Base-by-base conservation (phyloP, 2,113 vertebrate species). In the Myocastor coypus region DNA sequence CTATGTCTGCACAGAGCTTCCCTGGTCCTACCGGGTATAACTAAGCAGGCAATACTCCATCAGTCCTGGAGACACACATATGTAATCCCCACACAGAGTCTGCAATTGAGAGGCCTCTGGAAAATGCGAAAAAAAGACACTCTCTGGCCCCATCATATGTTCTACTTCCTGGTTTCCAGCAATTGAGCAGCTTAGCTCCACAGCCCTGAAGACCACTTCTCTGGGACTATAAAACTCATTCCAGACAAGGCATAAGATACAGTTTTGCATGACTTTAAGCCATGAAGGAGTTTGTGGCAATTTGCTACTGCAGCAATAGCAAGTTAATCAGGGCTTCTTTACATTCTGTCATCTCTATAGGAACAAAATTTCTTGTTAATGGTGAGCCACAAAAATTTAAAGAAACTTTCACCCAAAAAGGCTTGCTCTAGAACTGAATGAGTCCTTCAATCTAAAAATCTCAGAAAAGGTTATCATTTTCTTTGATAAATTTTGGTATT, bases 51-150 rank as follows among this genome's bases (percentile, higher is more conserved):
- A 9, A 26, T 14, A 16, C 5, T 64, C 11, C 3, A 4, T n/a
- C 4, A 12, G 34, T 77, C n/a, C 46, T 26, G 16, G 40, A 96
- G 30, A 59, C n/a, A 42, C 1, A 40, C 20, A 75, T 10, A 46
- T 71, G 20, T 12, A 37, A 52, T 26, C 50, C 81, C 4, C 22
- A 40, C 57, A 55, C 11, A 34, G 75, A 46, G 57, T 37, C 59
- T 84, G 11, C 83, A 82, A 91, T 26, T 9, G 86, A 86, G 63
- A 92, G 28, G 13, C 4, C n/a, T 82, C 52, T 80, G 37, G 73
- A 83, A 90, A 95, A 89, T 82, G 34, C 28, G 26, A 85, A 92
- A 77, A n/a, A 37, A 92, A 91, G 28, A 75, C 8, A 34, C 9
- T 40, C 16, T 52, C 40, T 83, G 12, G n/a, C 71, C 57, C n/a